Evolutionary conservation across 2,797 vertebrate genomes (phyloP).

Genomic region (Eremophila alpestris): DNA sequence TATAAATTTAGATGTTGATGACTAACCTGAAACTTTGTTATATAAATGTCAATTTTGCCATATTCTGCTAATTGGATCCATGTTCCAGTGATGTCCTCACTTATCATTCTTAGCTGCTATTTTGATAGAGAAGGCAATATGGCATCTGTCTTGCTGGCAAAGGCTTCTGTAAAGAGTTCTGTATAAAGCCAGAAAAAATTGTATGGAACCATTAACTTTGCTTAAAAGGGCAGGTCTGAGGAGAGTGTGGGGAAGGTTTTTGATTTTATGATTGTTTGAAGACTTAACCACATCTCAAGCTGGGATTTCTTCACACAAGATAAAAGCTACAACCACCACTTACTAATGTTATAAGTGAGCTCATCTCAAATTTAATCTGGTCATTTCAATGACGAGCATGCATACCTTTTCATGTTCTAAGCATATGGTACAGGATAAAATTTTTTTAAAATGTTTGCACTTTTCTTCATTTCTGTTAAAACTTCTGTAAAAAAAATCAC

Average conservation of each 20-base stretch:
- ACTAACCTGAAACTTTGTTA: conserved; percentile 20
- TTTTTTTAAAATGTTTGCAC: background rate
- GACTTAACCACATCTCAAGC: background rate
- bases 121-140: conserved; percentile 6
- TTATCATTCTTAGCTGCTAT: background rate
- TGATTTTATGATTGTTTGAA: background rate
- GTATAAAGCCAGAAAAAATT: background rate
- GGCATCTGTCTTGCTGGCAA: background rate
- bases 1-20: conserved; percentile 19
- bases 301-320: background rate
- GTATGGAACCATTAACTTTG: background rate
- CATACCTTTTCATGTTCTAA: background rate
- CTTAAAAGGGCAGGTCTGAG: background rate
- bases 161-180: background rate
- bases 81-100: background rate
- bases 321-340: background rate
- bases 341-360: background rate
- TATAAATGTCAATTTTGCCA: background rate
- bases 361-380: background rate
- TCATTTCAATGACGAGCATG: background rate
- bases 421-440: background rate
- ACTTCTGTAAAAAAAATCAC: background rate
- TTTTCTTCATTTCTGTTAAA: background rate
- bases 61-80: background rate
- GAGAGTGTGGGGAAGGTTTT: background rate